Conservation (phyloP, 2,888 invertebrate species). For the Anticlea derivata region DNA sequence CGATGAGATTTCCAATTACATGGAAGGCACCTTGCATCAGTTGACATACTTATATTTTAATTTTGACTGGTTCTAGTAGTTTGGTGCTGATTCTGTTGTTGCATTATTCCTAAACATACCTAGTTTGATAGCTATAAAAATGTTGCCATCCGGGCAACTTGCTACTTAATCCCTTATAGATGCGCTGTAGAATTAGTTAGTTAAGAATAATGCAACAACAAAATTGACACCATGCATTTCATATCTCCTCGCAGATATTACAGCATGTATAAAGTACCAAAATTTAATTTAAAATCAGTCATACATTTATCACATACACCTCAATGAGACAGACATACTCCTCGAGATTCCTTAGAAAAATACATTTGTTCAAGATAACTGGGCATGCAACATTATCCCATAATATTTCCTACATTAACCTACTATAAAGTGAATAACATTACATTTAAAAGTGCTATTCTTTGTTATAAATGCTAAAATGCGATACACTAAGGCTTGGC, state of each 20-base stretch:
- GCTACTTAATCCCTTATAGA: too few species aligned
- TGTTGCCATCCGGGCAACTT: too few species aligned
- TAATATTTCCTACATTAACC: constrained; percentile 15
- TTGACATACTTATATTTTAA: constrained; percentile 22
- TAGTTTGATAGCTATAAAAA: too few species aligned
- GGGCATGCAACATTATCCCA: constrained; percentile 21
- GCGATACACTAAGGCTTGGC: constrained; percentile 22
- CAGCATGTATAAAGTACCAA: constrained; percentile 47
- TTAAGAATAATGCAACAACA: too few species aligned
- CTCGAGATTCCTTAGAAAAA: constrained; percentile 28
- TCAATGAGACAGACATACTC: constrained; percentile 35
- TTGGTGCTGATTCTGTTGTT: too few species aligned
- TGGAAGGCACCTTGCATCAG: constrained; percentile 59
- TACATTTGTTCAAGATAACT: constrained; percentile 20
- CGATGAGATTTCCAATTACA: constrained; percentile 51
- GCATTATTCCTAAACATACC: too few species aligned
- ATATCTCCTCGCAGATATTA: constrained; percentile 60
- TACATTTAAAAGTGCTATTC: constrained; percentile 23
- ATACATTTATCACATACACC: constrained; percentile 62
- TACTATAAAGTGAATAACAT: constrained; percentile 12
- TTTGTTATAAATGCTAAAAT: constrained; percentile 19
- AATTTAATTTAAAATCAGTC: constrained; percentile 65
- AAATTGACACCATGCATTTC: constrained; percentile 24
- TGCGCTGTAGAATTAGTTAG: too few species aligned
- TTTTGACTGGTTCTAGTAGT: background rate